These are phyloP conservation scores for Gibbula magus DNA, from an alignment of 2,888 invertebrate genomes.

Conservation along the genomic window DNA sequence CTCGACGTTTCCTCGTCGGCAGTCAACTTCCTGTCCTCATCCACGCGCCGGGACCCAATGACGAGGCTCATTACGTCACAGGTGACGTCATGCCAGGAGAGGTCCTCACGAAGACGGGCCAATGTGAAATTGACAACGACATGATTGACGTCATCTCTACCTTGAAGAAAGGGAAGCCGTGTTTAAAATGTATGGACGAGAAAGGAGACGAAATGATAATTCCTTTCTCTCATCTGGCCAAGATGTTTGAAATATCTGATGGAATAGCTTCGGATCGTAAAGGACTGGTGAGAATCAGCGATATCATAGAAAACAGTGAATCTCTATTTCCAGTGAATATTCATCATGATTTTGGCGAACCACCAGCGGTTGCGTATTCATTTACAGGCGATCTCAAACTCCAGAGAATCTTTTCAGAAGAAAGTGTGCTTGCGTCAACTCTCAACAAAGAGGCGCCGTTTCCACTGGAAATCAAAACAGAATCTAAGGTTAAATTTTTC, in stretches of 20 bases:
- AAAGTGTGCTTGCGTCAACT: conserved; percentile 52
- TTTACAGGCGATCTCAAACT: conserved; percentile 51
- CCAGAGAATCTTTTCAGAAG: conserved; percentile 46
- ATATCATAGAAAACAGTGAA: conserved; percentile 32
- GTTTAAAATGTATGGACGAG: conserved; percentile 47
- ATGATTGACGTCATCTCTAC: not conserved
- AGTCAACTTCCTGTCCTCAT: conserved; percentile 42
- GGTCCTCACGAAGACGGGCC: conserved; percentile 38
- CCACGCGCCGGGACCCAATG: conserved; percentile 13
- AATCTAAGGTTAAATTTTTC: conserved; percentile 47
- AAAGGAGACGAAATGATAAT: conserved; percentile 50
- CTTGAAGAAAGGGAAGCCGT: conserved; percentile 23
- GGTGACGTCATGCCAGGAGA: conserved; percentile 41
- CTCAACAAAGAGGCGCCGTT: conserved; percentile 41
- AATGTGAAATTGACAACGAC: conserved; percentile 29
- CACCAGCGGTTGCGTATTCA: conserved; percentile 43
- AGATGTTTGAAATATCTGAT: conserved; percentile 47
- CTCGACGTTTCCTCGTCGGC: conserved; percentile 39
- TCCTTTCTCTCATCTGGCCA: conserved; percentile 40
- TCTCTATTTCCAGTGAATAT: conserved; percentile 45
- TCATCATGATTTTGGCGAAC: conserved; percentile 51
- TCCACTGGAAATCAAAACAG: conserved; percentile 50
- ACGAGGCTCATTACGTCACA: conserved; percentile 30
- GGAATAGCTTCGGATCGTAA: conserved; percentile 19
- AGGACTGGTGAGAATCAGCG: conserved; percentile 30